Evolutionary conservation across 2,113 vertebrate genomes (phyloP).

Genomic region (rat (Rattus norvegicus)): DNA sequence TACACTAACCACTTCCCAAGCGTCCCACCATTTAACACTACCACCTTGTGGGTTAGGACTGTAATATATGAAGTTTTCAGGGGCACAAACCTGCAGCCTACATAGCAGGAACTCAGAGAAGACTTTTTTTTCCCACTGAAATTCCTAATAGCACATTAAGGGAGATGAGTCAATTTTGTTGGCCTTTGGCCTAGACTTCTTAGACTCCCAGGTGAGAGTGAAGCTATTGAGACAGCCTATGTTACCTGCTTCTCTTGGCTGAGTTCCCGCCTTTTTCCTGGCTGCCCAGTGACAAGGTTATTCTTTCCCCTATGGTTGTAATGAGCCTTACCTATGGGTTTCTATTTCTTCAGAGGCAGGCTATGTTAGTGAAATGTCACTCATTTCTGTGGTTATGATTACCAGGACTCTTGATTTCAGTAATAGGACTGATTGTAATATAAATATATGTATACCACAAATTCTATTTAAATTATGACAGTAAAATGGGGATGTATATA

Average conservation of each 20-base stretch:
- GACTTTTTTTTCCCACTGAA: background rate
- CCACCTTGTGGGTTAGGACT: background rate
- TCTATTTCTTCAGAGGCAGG: background rate
- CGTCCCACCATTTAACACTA: background rate
- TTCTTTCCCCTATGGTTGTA: background rate
- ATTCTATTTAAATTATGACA: background rate
- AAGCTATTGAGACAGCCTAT: background rate
- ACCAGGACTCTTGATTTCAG: background rate
- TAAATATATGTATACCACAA: background rate
- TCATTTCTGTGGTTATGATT: background rate
- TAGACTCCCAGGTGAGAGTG: background rate
- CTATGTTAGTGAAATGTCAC: background rate
- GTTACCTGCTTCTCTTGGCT: background rate
- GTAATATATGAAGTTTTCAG: background rate
- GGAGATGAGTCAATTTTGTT: background rate
- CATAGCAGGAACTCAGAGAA: background rate
- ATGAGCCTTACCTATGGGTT: background rate
- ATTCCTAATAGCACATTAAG: background rate
- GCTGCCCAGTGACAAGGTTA: background rate
- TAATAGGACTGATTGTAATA: background rate
- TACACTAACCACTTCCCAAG: background rate
- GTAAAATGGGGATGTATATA: background rate
- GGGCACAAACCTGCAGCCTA: background rate
- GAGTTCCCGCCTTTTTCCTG: background rate
- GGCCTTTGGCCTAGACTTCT: background rate